Percentiles rank a stretch among this genome's conserved stretches.
Evolutionary conservation across 2,113 vertebrate species (phyloP).

Genomic region (Eudyptes chrysolophus): DNA sequence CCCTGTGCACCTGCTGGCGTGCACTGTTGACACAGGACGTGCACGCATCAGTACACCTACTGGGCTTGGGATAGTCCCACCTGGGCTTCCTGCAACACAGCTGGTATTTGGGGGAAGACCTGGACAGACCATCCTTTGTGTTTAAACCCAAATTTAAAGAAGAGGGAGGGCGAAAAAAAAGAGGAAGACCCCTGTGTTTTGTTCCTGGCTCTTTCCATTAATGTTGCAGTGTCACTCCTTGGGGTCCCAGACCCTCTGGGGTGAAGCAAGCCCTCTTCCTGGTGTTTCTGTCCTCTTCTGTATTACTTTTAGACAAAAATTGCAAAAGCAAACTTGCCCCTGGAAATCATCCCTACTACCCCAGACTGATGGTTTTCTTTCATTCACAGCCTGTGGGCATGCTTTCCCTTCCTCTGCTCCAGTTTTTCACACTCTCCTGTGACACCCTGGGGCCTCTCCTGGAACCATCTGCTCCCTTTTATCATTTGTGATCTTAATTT

Average conservation of each 20-base stretch:
- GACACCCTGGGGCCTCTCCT: slow-evolving; percentile 9
- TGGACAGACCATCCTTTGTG: not conserved
- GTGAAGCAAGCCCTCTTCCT: not conserved
- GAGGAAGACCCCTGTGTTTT: not conserved
- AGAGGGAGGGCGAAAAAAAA: not conserved
- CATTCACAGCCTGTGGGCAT: not conserved
- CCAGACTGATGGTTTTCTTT: slow-evolving; percentile 10
- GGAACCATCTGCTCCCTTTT: slow-evolving; percentile 57
- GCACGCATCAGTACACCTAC: accelerated
- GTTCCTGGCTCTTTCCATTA: not conserved
- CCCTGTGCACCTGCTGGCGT: not conserved
- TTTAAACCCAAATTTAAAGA: not conserved
- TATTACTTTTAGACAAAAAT: slow-evolving; percentile 11
- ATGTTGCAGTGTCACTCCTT: not conserved
- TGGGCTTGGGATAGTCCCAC: not conserved
- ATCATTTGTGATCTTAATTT: slow-evolving; percentile 54
- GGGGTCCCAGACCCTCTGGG: not conserved
- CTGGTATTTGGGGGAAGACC: not conserved
- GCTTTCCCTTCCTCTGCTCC: slow-evolving; percentile 12
- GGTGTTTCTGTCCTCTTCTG: not conserved
- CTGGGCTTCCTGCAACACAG: not conserved
- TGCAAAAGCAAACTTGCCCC: not conserved
- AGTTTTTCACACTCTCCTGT: slow-evolving; percentile 15
- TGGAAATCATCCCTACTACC: not conserved
- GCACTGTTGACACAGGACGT: not conserved